Conservation (phyloP, 2,888 invertebrate species). For the Seladonia tumulorum region DNA sequence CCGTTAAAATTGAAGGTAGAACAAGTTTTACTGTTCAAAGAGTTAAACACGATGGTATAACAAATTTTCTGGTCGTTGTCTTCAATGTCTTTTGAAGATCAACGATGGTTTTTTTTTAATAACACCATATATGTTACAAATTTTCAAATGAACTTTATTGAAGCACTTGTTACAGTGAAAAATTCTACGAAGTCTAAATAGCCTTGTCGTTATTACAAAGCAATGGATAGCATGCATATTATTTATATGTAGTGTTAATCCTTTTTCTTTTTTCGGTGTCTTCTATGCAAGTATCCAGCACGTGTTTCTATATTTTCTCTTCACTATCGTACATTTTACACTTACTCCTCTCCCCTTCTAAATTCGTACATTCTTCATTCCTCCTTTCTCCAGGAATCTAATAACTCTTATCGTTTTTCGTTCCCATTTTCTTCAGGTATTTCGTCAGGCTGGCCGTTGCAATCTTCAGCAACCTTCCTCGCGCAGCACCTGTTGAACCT, state of each 20-base stretch:
- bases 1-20: no score
- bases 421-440: not conserved
- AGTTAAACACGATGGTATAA: no score
- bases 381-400: not conserved
- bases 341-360: not conserved
- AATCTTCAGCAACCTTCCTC: not conserved
- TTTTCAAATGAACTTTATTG: not conserved
- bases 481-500: slow-evolving; percentile 6
- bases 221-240: not conserved
- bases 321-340: not conserved
- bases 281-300: not conserved
- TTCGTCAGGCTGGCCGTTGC: slow-evolving; percentile 2
- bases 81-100: no score
- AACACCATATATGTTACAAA: not conserved
- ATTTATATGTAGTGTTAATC: not conserved
- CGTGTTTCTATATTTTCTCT: not conserved
- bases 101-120: no score
- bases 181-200: not conserved
- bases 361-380: not conserved
- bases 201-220: not conserved
- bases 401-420: not conserved
- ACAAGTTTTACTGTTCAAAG: no score
- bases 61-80: no score
- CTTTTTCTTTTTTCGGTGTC: not conserved
- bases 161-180: not conserved